Base-by-base conservation (phyloP, 2,113 vertebrate genomes). In the Lepisosteus osseus region DNA sequence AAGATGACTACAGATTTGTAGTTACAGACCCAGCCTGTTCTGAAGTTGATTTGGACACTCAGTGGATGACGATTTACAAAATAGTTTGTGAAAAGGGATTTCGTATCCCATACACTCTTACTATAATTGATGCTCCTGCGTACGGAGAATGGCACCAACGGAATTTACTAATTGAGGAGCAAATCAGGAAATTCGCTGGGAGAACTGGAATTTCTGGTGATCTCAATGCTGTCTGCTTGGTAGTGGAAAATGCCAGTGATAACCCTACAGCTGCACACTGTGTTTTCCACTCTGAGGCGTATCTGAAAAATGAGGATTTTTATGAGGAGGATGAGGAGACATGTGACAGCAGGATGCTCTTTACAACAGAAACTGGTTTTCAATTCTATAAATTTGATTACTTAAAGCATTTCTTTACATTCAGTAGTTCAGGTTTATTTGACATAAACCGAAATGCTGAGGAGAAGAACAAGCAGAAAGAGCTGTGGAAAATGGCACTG, bases 91-190 rank as follows among this genome's bases (percentile, higher is more conserved):
- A 47, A n/a, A 1, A 44, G 0, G 68, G 68, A 1, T 79, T 78
- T n/a, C 11, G 12, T 3, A 56, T 81, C 41, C 77, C 76, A 3
- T 76, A 65, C 54, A 76, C 73, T 55, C 57, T 83, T 11, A 81
- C 74, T 42, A 68, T 83, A 1, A 78, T 77, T 43, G 82, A 83
- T 64, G 80, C 76, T 0, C 79, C 76, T 1, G 82, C 74, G n/a
- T 79, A 81, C 51, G 77, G 68, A 9, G 74, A 79, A 57, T 76
- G 78, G 14, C 70, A 72, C 6, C 15, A 7, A 0, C 68, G 13
- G 6, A 76, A 78, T 42, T 54, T 63, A 7, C 1, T 40, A 8
- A 61, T 77, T 6, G 54, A 15, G 2, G 17, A 73, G 6, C 56
- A 75, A 11, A 74, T 79, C 55, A 12, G 11, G 68, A 12, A 63